Evolutionary conservation across 1,140 invertebrate species (phyloP).

Genomic region (Macrotrachela quadricornifera): DNA sequence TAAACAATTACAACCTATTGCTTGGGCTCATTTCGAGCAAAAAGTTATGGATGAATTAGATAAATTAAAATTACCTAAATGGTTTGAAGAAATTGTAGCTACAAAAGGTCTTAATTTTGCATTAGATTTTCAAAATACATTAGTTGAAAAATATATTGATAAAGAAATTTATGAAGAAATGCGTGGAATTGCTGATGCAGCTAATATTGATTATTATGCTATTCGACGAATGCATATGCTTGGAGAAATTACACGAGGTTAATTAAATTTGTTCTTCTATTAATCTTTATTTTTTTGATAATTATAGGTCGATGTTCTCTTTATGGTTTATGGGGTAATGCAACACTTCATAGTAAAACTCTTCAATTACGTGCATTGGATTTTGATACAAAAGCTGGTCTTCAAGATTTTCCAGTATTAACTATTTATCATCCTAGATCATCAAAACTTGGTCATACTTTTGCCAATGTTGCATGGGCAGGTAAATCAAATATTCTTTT

Average conservation of each 20-base stretch:
- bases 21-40: slow-evolving; percentile 16
- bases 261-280: not conserved
- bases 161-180: slow-evolving; percentile 15
- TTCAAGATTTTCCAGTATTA: slow-evolving; percentile 19
- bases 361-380: slow-evolving; percentile 16
- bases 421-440: slow-evolving; percentile 17
- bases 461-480: slow-evolving; percentile 4
- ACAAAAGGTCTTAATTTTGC: slow-evolving; percentile 14
- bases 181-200: slow-evolving; percentile 15
- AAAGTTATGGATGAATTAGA: slow-evolving; percentile 17
- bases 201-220: slow-evolving; percentile 16
- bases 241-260: slow-evolving; percentile 13
- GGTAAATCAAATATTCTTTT: too few relatives aligned
- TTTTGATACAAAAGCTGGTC: slow-evolving; percentile 17
- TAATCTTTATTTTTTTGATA: not conserved
- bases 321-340: slow-evolving; percentile 18
- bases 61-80: not conserved
- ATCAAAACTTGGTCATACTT: not conserved
- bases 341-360: not conserved
- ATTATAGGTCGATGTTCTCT: slow-evolving; percentile 19
- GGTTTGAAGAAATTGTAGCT: slow-evolving; percentile 5
- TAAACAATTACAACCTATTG: slow-evolving; percentile 11
- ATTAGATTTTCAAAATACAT: slow-evolving; percentile 14
- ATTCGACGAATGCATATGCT: slow-evolving; percentile 16
- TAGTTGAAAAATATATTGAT: slow-evolving; percentile 13